Evolutionary conservation across 2,797 vertebrate species (phyloP), one percentile per base, ranked within the genome.

Genomic region (Poecilia wingei): DNA sequence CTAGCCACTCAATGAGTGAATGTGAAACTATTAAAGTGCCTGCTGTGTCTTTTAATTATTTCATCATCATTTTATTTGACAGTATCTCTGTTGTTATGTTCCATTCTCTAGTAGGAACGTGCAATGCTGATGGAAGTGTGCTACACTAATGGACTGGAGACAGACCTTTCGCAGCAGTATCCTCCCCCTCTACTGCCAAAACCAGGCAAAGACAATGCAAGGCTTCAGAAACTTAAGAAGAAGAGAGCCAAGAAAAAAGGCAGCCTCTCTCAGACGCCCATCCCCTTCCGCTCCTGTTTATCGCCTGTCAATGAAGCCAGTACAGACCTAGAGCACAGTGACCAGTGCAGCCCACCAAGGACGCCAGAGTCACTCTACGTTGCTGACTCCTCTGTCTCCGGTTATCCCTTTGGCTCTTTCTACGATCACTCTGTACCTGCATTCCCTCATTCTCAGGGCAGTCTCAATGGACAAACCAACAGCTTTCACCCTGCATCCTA

Each of bases 281-380:
- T 96, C 72, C 84, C 96, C 55, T 98, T 98, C 87, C 96, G 97
- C 22, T 92, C 96, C 79, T 97, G 95, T 72, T 93, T 99, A 75
- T 99, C 98, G 0, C 98, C 98, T 0, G 98, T 99, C 74, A 98
- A 96, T 0, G 98, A 99, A 89, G 97, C 96, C 2, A 97, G 97
- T 89, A 92, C 97, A 0, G 97, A 98, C 80, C 92, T 96, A 0
- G 98, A 99, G 80, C 83, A 94, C 89, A 93, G 94, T 22, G 95
- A 96, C 69, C 88, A 91, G 82, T 93, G 91, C 66, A 95, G 94
- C 70, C 94, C 95, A 22, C 92, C 95, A 16, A 89, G 77, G 82
- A 92, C 95, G 28, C 95, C 95, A 0, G 94, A 96, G 53, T 89
- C 91, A 22, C 72, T 81, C 53, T 85, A 86, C 43, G 66, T 82